A percentile compares a stretch with the other conserved stretches of the same genome.
These are phyloP conservation scores for Anabacerthia variegaticeps DNA, from an alignment of 2,797 vertebrate genomes.

Conservation along the genomic window DNA sequence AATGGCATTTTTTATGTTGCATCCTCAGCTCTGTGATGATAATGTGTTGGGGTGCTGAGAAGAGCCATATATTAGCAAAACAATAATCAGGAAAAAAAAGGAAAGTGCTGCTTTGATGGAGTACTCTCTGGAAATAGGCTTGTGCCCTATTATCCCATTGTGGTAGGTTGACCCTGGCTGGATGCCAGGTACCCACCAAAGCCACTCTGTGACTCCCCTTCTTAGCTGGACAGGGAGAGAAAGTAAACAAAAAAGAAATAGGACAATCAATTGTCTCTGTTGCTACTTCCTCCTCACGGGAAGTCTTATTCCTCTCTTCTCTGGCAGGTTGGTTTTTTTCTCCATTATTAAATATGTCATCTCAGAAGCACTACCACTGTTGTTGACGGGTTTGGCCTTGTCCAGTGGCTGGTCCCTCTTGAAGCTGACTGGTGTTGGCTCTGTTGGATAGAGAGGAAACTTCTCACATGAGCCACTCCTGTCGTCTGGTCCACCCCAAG, in stretches of 20 bases:
- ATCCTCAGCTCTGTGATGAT: background rate
- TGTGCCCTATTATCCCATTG: background rate
- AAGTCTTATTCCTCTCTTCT: background rate
- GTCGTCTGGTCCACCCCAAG: background rate
- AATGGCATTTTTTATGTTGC: fast-evolving
- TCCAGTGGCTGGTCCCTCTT: background rate
- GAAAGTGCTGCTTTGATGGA: background rate
- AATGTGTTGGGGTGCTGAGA: background rate
- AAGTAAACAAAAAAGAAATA: background rate
- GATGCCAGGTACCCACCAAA: background rate
- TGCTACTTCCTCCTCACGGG: background rate
- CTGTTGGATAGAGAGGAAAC: background rate
- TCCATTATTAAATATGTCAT: background rate
- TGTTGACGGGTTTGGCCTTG: background rate
- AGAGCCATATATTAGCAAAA: background rate
- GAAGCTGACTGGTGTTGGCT: background rate
- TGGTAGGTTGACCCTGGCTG: background rate
- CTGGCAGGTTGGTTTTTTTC: background rate
- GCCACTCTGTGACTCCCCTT: background rate
- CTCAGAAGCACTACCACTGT: background rate
- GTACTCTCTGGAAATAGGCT: background rate
- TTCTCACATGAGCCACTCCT: background rate
- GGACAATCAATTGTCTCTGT: background rate
- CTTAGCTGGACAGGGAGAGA: background rate
- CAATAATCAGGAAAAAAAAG: background rate